Evolutionary conservation across 1,140 invertebrate species (phyloP).

Genomic region (Episyrphus balteatus): DNA sequence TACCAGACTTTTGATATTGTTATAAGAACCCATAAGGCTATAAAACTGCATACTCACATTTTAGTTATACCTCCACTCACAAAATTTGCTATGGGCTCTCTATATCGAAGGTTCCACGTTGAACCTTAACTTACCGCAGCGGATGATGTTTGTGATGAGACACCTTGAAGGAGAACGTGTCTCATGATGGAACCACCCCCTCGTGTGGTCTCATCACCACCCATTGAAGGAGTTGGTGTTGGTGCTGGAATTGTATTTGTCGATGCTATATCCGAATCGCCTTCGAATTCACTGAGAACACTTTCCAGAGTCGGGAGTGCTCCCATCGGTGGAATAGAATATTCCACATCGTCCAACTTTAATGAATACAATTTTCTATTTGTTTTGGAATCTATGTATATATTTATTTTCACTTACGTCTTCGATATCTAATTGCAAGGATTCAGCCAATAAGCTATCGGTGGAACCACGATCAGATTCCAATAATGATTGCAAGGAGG

Average conservation of each 20-base stretch:
- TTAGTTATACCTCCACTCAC: too few relatives aligned
- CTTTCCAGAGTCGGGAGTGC: slow-evolving; percentile 73
- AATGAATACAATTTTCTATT: slow-evolving; percentile 8
- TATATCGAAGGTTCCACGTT: too few relatives aligned
- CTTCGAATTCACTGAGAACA: slow-evolving; percentile 67
- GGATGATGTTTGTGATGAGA: slow-evolving; percentile 74
- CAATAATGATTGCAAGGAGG: slow-evolving; percentile 44
- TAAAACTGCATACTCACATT: too few relatives aligned
- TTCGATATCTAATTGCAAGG: slow-evolving; percentile 51
- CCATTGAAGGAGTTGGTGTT: slow-evolving; percentile 38
- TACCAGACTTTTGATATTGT: too few relatives aligned
- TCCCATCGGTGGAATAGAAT: slow-evolving; percentile 66
- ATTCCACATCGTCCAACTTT: slow-evolving; percentile 74
- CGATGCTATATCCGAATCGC: slow-evolving; percentile 45
- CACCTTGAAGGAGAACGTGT: slow-evolving; percentile 70
- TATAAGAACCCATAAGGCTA: too few relatives aligned
- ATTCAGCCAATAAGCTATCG: slow-evolving; percentile 46
- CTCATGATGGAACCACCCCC: slow-evolving; percentile 59
- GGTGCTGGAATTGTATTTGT: slow-evolving; percentile 37
- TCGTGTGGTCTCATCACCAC: slow-evolving; percentile 17
- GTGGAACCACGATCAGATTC: slow-evolving; percentile 55
- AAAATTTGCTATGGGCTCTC: background rate
- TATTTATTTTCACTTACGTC: slow-evolving; percentile 40
- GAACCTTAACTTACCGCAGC: slow-evolving; percentile 51
- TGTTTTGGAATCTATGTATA: background rate